Conservation (phyloP, 2,888 invertebrate genomes). For the Sympetrum striolatum region DNA sequence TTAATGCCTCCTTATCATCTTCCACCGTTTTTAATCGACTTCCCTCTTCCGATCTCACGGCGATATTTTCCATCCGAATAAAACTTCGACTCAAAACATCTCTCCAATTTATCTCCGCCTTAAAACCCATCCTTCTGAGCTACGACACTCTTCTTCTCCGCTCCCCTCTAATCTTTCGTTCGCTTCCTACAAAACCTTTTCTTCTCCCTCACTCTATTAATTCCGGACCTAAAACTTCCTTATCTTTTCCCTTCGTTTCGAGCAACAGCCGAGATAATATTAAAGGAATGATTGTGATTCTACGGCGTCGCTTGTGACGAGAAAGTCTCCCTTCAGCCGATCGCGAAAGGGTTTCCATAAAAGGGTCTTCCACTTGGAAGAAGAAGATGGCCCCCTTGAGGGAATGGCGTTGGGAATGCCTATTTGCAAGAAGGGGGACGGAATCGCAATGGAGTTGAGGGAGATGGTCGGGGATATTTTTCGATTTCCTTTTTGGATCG, state of each 20-base stretch:
- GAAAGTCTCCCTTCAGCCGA: background rate
- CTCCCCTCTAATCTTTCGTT: background rate
- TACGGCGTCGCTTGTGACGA: background rate
- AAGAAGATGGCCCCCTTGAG: background rate
- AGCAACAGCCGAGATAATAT: constrained; percentile 26
- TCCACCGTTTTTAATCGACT: background rate
- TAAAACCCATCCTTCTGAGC: background rate
- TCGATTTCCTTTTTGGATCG: too few relatives aligned
- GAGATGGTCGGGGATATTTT: too few relatives aligned
- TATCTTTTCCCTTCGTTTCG: constrained; percentile 1
- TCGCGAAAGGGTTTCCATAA: background rate
- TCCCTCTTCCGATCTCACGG: background rate
- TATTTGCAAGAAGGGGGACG: background rate
- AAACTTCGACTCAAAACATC: background rate
- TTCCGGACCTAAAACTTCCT: constrained; percentile 2
- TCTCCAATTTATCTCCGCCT: background rate
- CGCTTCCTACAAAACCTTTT: background rate
- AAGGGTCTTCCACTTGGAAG: background rate
- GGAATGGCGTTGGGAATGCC: background rate
- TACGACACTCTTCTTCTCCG: background rate
- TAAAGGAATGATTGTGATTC: background rate
- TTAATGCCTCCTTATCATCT: background rate
- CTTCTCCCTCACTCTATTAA: background rate
- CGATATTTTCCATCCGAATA: background rate
- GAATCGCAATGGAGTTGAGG: background rate